phyloP scores from a whole-genome alignment of 2,888 invertebrate genomes.

The Eupithecia abbreviata region DNA sequence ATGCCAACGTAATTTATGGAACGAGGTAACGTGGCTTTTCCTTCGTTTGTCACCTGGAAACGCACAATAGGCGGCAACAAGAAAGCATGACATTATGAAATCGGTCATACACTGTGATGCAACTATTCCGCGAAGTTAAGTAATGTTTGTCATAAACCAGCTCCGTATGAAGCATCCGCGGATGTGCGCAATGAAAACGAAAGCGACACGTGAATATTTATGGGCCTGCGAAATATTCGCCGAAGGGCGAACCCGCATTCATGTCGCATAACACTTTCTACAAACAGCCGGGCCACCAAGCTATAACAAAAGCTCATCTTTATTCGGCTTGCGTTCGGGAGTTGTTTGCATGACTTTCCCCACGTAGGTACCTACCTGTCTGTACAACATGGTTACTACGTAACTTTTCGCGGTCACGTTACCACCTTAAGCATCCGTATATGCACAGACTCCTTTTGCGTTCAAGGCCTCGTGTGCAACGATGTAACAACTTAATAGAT shows the following conservation, averaged over 20 bases:
- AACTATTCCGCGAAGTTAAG: slow-evolving; percentile 72
- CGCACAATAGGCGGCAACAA: slow-evolving; percentile 50
- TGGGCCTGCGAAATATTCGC: slow-evolving; percentile 79
- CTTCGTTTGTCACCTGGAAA: slow-evolving; percentile 37
- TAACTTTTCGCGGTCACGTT: slow-evolving; percentile 65
- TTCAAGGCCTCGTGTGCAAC: slow-evolving; percentile 61
- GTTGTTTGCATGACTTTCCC: slow-evolving; percentile 76
- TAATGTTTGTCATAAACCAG: slow-evolving; percentile 72
- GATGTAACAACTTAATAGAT: slow-evolving; percentile 52
- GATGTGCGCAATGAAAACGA: slow-evolving; percentile 76
- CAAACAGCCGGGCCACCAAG: slow-evolving; percentile 60
- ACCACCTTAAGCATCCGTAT: slow-evolving; percentile 66
- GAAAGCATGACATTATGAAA: slow-evolving; percentile 63
- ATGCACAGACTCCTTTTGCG: slow-evolving; percentile 44
- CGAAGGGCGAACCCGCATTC: slow-evolving; percentile 82
- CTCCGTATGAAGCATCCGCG: slow-evolving; percentile 53
- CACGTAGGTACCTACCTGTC: slow-evolving; percentile 35
- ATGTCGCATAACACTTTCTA: slow-evolving; percentile 74
- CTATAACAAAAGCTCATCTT: slow-evolving; percentile 78
- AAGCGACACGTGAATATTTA: slow-evolving; percentile 79
- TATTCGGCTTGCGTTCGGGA: slow-evolving; percentile 71
- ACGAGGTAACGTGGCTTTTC: slow-evolving; percentile 43
- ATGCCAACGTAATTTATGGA: slow-evolving; percentile 19
- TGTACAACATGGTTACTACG: slow-evolving; percentile 47
- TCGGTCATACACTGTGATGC: slow-evolving; percentile 61